Conservation (phyloP, 2,113 vertebrate genomes). For the Tangachromis dhanisi region DNA sequence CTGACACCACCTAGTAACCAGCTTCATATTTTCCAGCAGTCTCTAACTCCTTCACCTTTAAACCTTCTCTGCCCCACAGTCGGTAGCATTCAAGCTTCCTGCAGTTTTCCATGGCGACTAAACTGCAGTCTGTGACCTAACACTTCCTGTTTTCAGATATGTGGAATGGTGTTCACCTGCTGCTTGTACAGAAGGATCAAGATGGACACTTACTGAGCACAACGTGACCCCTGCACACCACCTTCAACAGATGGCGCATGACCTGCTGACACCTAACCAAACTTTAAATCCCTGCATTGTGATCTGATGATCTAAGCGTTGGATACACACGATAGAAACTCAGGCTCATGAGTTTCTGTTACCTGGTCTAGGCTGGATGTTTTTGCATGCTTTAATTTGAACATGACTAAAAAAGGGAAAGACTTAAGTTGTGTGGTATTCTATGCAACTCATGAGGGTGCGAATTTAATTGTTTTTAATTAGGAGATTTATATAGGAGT, state of each 20-base stretch:
- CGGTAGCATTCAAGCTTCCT: neutral
- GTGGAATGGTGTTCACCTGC: slow-evolving; percentile 79
- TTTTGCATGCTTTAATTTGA: neutral
- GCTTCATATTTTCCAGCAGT: neutral
- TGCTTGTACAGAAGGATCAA: slow-evolving; percentile 75
- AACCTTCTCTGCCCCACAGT: neutral
- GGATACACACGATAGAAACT: neutral
- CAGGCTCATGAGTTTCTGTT: neutral
- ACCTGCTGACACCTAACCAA: neutral
- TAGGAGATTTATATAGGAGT: neutral
- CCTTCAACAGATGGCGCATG: neutral
- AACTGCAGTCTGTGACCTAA: slow-evolving; percentile 3
- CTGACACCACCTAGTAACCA: slow-evolving; percentile 40
- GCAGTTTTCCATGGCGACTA: neutral
- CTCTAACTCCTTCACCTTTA: neutral
- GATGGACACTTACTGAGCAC: slow-evolving; percentile 66
- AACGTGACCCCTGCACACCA: neutral
- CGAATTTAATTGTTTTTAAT: neutral
- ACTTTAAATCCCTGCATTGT: neutral
- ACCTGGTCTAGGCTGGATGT: neutral
- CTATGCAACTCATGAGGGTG: neutral
- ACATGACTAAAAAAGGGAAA: neutral
- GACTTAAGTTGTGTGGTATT: neutral
- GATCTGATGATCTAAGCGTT: neutral
- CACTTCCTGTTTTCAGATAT: slow-evolving; percentile 70